Conservation (phyloP, 1,140 invertebrate genomes). For the Coenobita brevimanus region DNA sequence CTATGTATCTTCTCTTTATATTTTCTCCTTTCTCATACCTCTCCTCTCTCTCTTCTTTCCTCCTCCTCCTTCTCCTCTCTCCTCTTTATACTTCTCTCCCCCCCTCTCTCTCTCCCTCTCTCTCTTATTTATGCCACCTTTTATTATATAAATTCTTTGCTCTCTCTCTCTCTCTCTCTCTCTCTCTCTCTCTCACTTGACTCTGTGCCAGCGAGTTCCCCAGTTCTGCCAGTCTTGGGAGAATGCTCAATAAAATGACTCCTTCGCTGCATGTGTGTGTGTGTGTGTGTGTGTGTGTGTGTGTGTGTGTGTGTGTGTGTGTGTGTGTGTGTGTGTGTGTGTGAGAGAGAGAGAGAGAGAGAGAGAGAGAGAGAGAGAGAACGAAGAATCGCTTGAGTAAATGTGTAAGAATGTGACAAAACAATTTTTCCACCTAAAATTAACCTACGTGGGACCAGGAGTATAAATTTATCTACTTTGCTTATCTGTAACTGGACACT, state of each 20-base stretch:
- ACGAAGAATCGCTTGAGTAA: no score
- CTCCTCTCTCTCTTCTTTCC: background rate
- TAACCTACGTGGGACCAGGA: no score
- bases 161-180: background rate
- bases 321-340: constrained; percentile 28
- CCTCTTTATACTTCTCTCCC: background rate
- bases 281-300: background rate
- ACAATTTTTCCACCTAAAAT: no score
- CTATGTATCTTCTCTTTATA: no score
- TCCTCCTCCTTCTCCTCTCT: background rate
- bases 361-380: no score
- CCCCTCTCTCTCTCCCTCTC: background rate
- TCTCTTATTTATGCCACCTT: no score
- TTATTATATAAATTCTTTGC: background rate
- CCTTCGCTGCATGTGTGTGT: background rate
- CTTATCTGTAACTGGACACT: background rate
- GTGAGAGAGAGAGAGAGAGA: background rate
- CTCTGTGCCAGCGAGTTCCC: no score
- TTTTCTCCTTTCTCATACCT: no score
- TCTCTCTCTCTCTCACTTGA: background rate
- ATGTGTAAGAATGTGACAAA: no score
- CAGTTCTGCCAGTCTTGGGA: no score
- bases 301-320: constrained; percentile 27
- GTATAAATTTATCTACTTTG: background rate
- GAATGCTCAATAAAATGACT: background rate